Percentiles rank a stretch among this genome's conserved stretches.
phyloP scores from a whole-genome alignment of 1,140 invertebrate species.

The Drosophila pseudoananassae region DNA sequence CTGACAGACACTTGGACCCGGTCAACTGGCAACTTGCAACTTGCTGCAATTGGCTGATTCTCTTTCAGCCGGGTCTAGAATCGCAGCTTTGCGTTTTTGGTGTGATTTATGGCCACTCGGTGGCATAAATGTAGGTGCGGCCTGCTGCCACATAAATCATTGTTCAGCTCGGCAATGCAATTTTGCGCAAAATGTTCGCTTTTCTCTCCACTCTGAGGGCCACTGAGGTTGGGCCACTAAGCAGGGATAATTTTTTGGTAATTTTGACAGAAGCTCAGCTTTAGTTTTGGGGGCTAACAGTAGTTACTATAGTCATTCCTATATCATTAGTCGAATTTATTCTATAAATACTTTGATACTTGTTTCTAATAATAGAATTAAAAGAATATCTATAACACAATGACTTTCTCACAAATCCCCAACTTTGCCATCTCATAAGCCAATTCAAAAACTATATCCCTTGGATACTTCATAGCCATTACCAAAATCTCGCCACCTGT shows the following conservation, averaged over 20 bases:
- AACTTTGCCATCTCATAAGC: slow-evolving; percentile 1
- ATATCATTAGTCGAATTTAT: too few species aligned
- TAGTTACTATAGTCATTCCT: too few species aligned
- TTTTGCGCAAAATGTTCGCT: slow-evolving; percentile 51
- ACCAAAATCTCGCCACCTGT: slow-evolving; percentile 51
- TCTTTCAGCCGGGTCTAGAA: slow-evolving; percentile 34
- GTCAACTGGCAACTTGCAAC: slow-evolving; percentile 4
- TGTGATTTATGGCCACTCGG: slow-evolving; percentile 78
- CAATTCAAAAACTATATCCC: slow-evolving; percentile 2
- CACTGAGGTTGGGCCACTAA: slow-evolving; percentile 14
- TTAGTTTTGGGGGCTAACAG: not conserved
- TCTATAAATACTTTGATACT: too few species aligned
- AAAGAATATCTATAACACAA: too few species aligned
- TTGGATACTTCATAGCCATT: not conserved
- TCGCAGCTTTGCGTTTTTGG: slow-evolving; percentile 74
- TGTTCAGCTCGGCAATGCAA: slow-evolving; percentile 66
- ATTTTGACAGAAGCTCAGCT: slow-evolving; percentile 1
- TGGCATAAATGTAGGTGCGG: slow-evolving; percentile 81
- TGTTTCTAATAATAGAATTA: too few species aligned
- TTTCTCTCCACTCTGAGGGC: slow-evolving; percentile 5
- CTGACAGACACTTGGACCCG: slow-evolving; percentile 54
- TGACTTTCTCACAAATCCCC: not conserved
- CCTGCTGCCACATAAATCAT: slow-evolving; percentile 75
- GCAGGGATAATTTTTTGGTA: slow-evolving; percentile 38
- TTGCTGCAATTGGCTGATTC: slow-evolving; percentile 8